Base-by-base conservation (phyloP, 2,113 vertebrate genomes). In the Myotis lucifugus region DNA sequence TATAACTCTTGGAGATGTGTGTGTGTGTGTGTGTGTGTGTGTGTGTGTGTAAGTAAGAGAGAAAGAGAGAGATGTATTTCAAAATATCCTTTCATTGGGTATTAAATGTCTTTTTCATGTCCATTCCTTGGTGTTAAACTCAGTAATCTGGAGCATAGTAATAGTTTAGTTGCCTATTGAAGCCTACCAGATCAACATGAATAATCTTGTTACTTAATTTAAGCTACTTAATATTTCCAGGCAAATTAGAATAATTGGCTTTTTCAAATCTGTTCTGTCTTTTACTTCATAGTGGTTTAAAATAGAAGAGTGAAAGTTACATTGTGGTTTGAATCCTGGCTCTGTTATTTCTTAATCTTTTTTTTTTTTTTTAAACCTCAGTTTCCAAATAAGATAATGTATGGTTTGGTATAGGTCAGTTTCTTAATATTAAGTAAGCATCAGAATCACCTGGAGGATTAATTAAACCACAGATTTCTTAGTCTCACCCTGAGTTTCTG, bases 101-200 rank as follows among this genome's bases (percentile, higher is more conserved):
- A 42, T 50, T 96, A 70, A 90, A 32, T 67, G 25, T 91, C 56
- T 90, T 79, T 82, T 79, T 77, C n/a, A 48, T 87, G 7, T 81
- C 42, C 89, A 4, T 85, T 90, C n/a, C 32, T 23, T 78, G 27
- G 5, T 95, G 32, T 88, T 96, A 88, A 90, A 64, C 7, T 84
- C 52, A 25, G 15, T 81, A 69, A 82, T 69, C 13, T 85, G 13
- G 34, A 86, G 46, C 23, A 69, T 4, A 48, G 5, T 86, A 17
- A 74, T 48, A 86, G 4, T 85, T 81, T 81, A 61, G 32, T 94
- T 93, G 81, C 69, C 34, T 78, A 21, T 32, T 84, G 54, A 73
- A 79, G 14, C 42, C 32, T 84, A 25, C 23, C 23, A 61, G 27
- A 67, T 46, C 72, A 85, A 69, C 32, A 67, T 91, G n/a, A 93